These are phyloP conservation scores for Scomber japonicus DNA, from an alignment of 2,113 vertebrate genomes.

Conservation along the genomic window DNA sequence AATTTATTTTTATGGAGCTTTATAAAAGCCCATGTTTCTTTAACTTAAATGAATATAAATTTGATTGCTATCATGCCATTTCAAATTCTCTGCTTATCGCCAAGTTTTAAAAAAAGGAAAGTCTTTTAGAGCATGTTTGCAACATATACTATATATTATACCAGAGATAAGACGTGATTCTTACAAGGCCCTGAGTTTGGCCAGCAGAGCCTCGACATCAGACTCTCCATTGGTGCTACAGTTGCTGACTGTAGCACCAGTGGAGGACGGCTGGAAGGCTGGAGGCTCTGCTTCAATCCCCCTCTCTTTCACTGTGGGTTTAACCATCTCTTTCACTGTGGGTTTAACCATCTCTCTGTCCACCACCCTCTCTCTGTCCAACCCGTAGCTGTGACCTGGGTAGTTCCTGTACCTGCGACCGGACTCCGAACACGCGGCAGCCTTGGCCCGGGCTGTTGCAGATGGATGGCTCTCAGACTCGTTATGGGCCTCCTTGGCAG, in stretches of 20 bases:
- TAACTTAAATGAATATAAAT: neutral
- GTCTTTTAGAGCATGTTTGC: neutral
- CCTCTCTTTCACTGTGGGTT: constrained; percentile 50
- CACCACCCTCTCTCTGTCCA: constrained; percentile 60
- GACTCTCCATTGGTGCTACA: constrained; percentile 64
- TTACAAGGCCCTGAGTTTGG: constrained; percentile 92
- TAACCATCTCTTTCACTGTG: constrained; percentile 63
- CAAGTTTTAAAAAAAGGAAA: neutral
- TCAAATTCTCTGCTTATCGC: neutral
- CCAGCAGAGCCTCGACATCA: constrained; percentile 95
- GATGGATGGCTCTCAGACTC: constrained; percentile 85
- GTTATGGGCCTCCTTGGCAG: constrained; percentile 88
- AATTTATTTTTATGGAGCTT: neutral
- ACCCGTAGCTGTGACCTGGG: constrained; percentile 36
- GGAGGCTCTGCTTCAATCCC: constrained; percentile 28
- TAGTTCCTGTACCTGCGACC: constrained; percentile 56
- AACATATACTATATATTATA: neutral
- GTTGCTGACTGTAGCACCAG: constrained; percentile 37
- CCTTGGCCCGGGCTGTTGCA: constrained; percentile 61
- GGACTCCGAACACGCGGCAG: constrained; percentile 30
- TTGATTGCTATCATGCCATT: neutral
- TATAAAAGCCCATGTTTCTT: neutral
- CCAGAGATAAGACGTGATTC: neutral
- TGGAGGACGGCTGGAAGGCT: constrained; percentile 31
- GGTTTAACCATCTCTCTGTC: constrained; percentile 71